Evolutionary conservation across 2,113 vertebrate species (phyloP), one percentile per base, ranked within the genome.

Genomic region (Anhinga anhinga): DNA sequence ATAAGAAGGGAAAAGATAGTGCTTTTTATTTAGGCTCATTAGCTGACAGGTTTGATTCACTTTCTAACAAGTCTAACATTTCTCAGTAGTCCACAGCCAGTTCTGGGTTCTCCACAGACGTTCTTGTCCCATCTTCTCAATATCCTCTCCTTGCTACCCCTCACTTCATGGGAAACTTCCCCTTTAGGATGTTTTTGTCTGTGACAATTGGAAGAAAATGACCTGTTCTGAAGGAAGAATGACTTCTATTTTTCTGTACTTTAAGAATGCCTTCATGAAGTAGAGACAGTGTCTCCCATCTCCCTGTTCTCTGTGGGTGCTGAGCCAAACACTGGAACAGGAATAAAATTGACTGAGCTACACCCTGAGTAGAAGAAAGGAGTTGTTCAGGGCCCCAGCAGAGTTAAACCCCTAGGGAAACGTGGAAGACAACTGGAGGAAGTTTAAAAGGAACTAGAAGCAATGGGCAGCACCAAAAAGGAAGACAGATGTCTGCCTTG

Each of bases 371-470:
- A 91, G 56, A 89, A 86, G 8, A 95, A 94, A 92, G 23, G 38
- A 91, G 29, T 34, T 93, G 13, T 82, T 91, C 47, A 93, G 89
- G 80, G 45, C 44, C 42, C 67, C 56, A 89, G 49, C 18, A 55
- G 65, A 86, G 69, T 79, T 82, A 91, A 91, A 84, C 11, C n/a
- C 22, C 73, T 71, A 71, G 80, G 77, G 80, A 89, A 89, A 84
- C 0, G 4, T n/a, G 59, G 50, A 96, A 65, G 72, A 93, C 45
- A 89, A 63, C 83, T 67, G 44, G 14, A 82, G 30, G 77, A 84
- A 89, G 56, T 86, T 91, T 89, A 87, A 95, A 95, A 96, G 52
- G 38, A 89, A 67, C 72, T 91, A 45, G 26, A 84, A 91, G 89
- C 67, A 86, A 93, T 74, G 69, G 38, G 73, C 29, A 95, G 67